These are phyloP conservation scores for Hucho hucho DNA, from an alignment of 2,113 vertebrate species.

Conservation along the genomic window DNA sequence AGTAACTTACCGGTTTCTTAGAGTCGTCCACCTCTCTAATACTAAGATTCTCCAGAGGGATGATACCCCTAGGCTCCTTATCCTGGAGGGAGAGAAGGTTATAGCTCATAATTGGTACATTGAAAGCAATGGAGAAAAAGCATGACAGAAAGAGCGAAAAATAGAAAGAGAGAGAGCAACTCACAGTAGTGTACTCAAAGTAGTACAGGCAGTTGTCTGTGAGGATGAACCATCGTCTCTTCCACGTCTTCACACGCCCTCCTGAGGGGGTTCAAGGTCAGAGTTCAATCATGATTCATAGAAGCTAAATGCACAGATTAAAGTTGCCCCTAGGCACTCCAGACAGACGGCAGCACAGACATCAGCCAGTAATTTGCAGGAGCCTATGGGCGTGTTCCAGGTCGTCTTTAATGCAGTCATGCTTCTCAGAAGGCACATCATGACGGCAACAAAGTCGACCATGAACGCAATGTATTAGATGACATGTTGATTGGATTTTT, in stretches of 20 bases:
- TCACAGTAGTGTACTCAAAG: conserved; percentile 97
- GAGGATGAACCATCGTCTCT: conserved; percentile 96
- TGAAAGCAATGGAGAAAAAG: background rate
- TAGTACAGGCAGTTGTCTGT: conserved; percentile 99
- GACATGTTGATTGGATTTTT: background rate
- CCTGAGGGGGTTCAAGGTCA: conserved; percentile 71
- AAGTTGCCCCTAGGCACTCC: background rate
- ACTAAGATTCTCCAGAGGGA: conserved; percentile 94
- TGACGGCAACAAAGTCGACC: background rate
- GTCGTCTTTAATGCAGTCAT: no score
- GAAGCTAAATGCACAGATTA: no score
- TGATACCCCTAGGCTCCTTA: conserved; percentile 95
- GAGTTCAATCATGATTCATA: conserved; percentile 59
- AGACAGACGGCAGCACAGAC: conserved; percentile 16
- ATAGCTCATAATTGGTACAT: background rate
- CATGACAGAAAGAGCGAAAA: no score
- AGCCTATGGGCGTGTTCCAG: background rate
- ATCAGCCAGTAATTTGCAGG: conserved; percentile 27
- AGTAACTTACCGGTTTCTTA: conserved; percentile 87
- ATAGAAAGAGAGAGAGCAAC: conserved; percentile 40
- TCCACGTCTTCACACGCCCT: conserved; percentile 96
- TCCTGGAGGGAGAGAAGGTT: conserved; percentile 74
- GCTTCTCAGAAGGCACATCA: no score
- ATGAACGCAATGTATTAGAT: background rate
- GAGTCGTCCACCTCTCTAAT: conserved; percentile 94